Evolutionary conservation across 2,888 invertebrate species (phyloP), one percentile per base, ranked within the genome.

Genomic region (Hirtodrosophila confusa): DNA sequence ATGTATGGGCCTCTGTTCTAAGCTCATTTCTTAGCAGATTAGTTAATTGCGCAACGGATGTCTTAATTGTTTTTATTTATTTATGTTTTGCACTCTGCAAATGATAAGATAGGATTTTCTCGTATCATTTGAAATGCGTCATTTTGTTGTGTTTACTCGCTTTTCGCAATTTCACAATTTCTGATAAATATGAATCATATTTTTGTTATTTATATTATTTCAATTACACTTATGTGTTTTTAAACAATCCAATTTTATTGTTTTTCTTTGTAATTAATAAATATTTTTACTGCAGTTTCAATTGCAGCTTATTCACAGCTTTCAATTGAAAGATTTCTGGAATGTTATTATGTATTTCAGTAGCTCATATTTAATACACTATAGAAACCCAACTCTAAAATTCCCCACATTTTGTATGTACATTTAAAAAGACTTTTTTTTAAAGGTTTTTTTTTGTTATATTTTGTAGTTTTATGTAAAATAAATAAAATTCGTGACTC

Each of bases 401-500:
- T 17, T 17, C 17, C 17, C 17, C 17, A 17, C 17, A 17, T 17
- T 17, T 17, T 17, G n/a, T 17, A 17, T 17, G 2, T 17, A 35
- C 9, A 10, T 12, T 23, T 24, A 29, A 5, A 11, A 4, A 9
- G 9, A 23, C 6, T 0, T 4, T 3, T 8, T 39, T 27, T 29
- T 24, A 10, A 31, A 31, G 4, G 8, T 39, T 7, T 51, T 7
- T 11, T 49, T 57, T 9, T 37, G 1, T 8, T 5, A n/a, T 10
- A 7, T 33, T 57, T 23, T 49, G 1, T 35, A 7, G 9, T 45
- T 68, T 47, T 37, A 11, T 58, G 35, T 40, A 51, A 37, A 64
- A 74, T 80, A 85, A 80, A 64, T 68, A 56, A 78, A 74, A 80
- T 80, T 74, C 56, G 54, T 55, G 31, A 8, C 10, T 31, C 10